These are phyloP conservation scores for chimpanzee (Pan troglodytes) DNA, from an alignment of 2,113 vertebrate species.

Conservation along the genomic window NHGRI_mPanTro3-v2.1_pri NC_072421.2:117221501-117222000, in stretches of 20 bases:
- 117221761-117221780: neutral
- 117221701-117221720: neutral
- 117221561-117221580: neutral
- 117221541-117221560: neutral
- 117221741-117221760: slow-evolving; percentile 1
- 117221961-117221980: too few species aligned
- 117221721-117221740: neutral
- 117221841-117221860: neutral
- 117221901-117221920: too few species aligned
- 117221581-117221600: neutral
- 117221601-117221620: neutral
- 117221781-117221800: neutral
- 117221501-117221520: neutral
- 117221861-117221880: neutral
- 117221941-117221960: too few species aligned
- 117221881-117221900: neutral
- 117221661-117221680: neutral
- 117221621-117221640: neutral
- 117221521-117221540: neutral
- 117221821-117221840: neutral
- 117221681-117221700: neutral
- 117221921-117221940: too few species aligned
- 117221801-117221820: neutral
- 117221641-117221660: neutral
- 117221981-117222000: too few species aligned